These are phyloP conservation scores for Spinibarbus caldwelli DNA, from an alignment of 2,797 vertebrate genomes.

Conservation along the genomic window DNA sequence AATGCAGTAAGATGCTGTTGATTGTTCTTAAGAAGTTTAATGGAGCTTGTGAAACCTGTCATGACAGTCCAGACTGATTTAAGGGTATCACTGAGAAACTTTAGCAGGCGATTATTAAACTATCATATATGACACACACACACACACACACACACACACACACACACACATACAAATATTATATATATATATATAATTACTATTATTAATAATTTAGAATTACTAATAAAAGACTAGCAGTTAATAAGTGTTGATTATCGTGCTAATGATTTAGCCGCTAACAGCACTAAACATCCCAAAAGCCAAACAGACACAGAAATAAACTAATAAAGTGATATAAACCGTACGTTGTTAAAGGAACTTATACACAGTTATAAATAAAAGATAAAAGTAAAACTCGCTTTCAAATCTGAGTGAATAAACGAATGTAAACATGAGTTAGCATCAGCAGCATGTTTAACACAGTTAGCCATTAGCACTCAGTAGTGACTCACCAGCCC, in stretches of 20 bases:
- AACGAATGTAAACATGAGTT: conserved; percentile 12
- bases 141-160: no score
- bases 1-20: no score
- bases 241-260: background rate
- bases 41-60: background rate
- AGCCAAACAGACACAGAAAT: no score
- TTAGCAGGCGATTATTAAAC: no score
- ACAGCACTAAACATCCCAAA: background rate
- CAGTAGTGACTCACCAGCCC: conserved; percentile 78
- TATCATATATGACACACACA: background rate
- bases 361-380: background rate
- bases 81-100: background rate
- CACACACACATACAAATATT: no score
- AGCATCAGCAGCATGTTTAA: conserved; percentile 27
- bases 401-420: background rate
- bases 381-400: no score
- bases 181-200: no score
- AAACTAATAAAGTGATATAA: background rate
- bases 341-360: background rate
- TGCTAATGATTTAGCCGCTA: background rate
- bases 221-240: background rate
- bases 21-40: no score
- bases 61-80: background rate
- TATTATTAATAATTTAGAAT: background rate
- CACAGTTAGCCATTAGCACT: conserved; percentile 3